phyloP scores from a whole-genome alignment of 2,113 vertebrate genomes.

The Bubo bubo region DNA sequence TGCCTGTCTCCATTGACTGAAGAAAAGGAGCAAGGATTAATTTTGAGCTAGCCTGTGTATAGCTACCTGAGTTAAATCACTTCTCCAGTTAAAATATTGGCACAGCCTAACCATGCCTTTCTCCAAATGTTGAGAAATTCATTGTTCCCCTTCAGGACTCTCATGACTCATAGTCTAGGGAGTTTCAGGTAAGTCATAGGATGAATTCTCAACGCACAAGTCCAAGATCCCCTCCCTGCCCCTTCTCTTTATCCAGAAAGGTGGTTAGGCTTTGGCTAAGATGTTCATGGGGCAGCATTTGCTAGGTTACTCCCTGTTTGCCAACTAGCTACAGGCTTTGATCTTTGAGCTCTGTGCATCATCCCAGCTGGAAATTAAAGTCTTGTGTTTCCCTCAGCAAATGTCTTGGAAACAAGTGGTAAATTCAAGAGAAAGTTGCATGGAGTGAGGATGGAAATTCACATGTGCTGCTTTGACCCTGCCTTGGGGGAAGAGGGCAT shows the following conservation, averaged over 20 bases:
- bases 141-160: background rate
- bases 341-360: background rate
- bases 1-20: background rate
- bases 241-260: background rate
- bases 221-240: background rate
- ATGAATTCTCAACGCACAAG: background rate
- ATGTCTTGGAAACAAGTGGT: background rate
- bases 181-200: background rate
- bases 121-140: background rate
- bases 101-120: background rate
- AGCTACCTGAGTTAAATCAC: background rate
- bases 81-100: background rate
- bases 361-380: background rate
- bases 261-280: background rate
- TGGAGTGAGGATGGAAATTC: background rate
- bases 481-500: background rate
- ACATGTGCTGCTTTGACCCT: background rate
- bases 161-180: background rate
- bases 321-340: background rate
- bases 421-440: accelerated
- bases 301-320: accelerated
- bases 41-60: background rate
- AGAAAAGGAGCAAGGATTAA: background rate
- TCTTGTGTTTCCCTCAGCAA: background rate
- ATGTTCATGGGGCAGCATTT: background rate